phyloP scores from a whole-genome alignment of 2,797 vertebrate species.

The Spinibarbus caldwelli region DNA sequence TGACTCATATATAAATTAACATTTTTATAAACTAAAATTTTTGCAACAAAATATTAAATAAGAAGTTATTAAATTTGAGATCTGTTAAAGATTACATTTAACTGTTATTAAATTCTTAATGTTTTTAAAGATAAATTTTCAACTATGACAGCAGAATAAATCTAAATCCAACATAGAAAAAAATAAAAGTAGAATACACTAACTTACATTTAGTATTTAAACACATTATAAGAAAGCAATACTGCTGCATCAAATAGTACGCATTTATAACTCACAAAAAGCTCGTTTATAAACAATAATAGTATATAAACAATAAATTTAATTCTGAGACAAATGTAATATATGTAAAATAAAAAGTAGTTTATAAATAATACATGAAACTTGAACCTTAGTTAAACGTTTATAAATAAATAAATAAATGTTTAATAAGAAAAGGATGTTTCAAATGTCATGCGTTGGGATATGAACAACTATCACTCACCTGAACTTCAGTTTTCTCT shows the following conservation, averaged over 20 bases:
- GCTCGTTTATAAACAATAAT: background rate
- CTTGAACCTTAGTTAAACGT: background rate
- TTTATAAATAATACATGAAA: background rate
- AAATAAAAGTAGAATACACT: background rate
- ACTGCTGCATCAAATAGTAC: background rate
- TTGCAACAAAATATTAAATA: no score
- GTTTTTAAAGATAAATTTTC: no score
- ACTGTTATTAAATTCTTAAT: background rate
- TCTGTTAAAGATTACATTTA: background rate
- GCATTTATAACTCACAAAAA: background rate
- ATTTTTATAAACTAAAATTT: background rate
- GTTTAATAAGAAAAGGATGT: background rate
- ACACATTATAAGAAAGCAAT: background rate
- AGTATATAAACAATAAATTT: background rate
- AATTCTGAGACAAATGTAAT: background rate
- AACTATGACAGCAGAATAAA: background rate
- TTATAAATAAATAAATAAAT: background rate
- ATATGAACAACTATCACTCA: slow-evolving; percentile 62
- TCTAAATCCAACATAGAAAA: background rate
- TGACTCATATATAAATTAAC: background rate
- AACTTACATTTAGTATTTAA: background rate
- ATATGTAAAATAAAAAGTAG: background rate
- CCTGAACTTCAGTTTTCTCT: slow-evolving; percentile 88
- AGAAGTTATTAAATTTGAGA: background rate
- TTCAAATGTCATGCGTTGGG: background rate